These are phyloP conservation scores for Neosalanx taihuensis DNA, from an alignment of 2,797 vertebrate genomes.

Conservation along the genomic window DNA sequence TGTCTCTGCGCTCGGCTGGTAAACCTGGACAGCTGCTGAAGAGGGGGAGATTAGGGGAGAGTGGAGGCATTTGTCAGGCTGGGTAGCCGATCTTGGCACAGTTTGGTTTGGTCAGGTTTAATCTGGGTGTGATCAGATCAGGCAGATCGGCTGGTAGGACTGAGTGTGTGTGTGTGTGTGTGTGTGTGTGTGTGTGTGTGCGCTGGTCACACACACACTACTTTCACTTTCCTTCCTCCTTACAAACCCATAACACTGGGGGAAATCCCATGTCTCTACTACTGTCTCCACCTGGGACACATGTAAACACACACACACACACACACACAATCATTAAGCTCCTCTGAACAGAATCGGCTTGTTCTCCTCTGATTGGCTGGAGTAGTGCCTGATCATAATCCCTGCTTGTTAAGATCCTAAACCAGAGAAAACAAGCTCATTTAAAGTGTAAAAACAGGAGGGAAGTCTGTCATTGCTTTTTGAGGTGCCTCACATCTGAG, in stretches of 20 bases:
- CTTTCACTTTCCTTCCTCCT: too few relatives aligned
- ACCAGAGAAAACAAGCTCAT: too few relatives aligned
- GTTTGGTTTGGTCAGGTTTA: background rate
- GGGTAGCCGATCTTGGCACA: background rate
- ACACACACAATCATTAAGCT: background rate
- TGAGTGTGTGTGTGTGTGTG: background rate
- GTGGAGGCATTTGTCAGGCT: constrained; percentile 2
- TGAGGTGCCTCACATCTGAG: constrained; percentile 12
- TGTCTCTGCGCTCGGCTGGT: background rate
- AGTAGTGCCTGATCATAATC: background rate
- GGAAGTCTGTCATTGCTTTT: constrained; percentile 9
- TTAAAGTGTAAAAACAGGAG: too few relatives aligned
- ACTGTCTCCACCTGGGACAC: background rate
- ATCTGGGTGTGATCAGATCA: background rate
- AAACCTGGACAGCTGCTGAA: background rate
- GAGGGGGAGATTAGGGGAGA: background rate
- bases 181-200: background rate
- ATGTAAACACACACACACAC: constrained; percentile 4
- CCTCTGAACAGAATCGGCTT: background rate
- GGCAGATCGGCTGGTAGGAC: background rate
- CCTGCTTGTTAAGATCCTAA: too few relatives aligned
- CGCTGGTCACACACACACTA: too few relatives aligned
- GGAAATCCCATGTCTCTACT: background rate
- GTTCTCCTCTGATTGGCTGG: background rate
- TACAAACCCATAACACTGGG: too few relatives aligned